Evolutionary conservation across 2,888 invertebrate genomes (phyloP).

Genomic region (Philopedon plagiatum): DNA sequence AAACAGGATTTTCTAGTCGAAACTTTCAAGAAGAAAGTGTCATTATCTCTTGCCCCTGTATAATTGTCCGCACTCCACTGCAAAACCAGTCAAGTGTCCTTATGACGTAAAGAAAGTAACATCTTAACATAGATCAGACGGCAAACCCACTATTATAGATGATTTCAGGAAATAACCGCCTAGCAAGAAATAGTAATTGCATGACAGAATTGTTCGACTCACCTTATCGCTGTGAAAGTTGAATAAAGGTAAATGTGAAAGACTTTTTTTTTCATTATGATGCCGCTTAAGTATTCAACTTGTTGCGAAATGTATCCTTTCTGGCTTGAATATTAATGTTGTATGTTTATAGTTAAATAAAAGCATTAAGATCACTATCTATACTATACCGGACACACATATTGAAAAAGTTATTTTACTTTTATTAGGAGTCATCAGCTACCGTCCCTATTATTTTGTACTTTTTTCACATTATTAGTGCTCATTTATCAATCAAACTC

Average conservation of each 20-base stretch:
- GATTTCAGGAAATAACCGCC: slow-evolving; percentile 12
- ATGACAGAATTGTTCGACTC: slow-evolving; percentile 5
- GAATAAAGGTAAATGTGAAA: slow-evolving; percentile 5
- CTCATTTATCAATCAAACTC: too few relatives aligned
- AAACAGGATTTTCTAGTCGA: too few relatives aligned
- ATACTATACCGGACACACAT: too few relatives aligned
- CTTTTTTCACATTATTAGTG: too few relatives aligned
- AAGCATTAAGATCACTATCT: too few relatives aligned
- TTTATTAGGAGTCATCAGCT: too few relatives aligned
- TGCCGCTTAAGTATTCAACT: background rate
- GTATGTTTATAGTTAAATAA: background rate
- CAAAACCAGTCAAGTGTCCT: too few relatives aligned
- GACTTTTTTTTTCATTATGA: background rate
- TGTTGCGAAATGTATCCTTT: slow-evolving; percentile 1
- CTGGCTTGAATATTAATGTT: background rate
- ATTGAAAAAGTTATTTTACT: too few relatives aligned
- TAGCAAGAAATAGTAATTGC: slow-evolving; percentile 4
- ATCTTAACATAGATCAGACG: background rate
- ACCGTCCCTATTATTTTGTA: too few relatives aligned
- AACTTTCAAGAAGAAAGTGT: too few relatives aligned
- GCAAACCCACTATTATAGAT: slow-evolving; percentile 10
- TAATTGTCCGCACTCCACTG: too few relatives aligned
- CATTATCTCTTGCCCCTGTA: too few relatives aligned
- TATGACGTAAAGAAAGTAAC: background rate
- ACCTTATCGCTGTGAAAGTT: slow-evolving; percentile 9